Percentiles rank a stretch among this genome's conserved stretches.
Conservation (phyloP, 2,888 invertebrate genomes). For the Hirtodrosophila alboralis region DNA sequence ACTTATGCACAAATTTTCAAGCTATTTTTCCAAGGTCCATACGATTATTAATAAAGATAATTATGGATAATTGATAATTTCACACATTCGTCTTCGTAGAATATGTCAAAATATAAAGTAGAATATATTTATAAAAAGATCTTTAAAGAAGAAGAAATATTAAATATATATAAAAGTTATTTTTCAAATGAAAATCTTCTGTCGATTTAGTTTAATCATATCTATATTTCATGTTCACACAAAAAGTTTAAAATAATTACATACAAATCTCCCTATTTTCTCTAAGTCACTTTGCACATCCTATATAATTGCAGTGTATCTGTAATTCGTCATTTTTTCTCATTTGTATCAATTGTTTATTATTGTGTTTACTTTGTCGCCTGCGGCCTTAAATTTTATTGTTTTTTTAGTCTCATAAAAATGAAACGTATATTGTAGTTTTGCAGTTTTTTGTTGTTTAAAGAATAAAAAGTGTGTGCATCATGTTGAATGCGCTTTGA, state of each 20-base stretch:
- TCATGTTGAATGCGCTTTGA: constrained; percentile 63
- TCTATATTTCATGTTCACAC: too few relatives aligned
- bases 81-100: too few relatives aligned
- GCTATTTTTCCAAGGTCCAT: too few relatives aligned
- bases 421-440: constrained; percentile 44
- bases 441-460: constrained; percentile 55
- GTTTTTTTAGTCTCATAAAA: constrained; percentile 59
- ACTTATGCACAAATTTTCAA: too few relatives aligned
- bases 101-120: too few relatives aligned
- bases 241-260: neutral
- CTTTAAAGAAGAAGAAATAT: too few relatives aligned
- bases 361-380: constrained; percentile 77
- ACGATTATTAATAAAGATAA: too few relatives aligned
- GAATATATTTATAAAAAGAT: too few relatives aligned
- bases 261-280: neutral
- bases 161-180: too few relatives aligned
- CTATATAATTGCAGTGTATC: constrained; percentile 16
- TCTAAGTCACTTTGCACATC: neutral
- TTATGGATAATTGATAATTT: too few relatives aligned
- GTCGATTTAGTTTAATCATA: too few relatives aligned
- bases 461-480: constrained; percentile 29
- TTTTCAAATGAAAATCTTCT: too few relatives aligned
- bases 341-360: constrained; percentile 48
- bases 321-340: constrained; percentile 8
- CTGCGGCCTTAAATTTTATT: constrained; percentile 71